A percentile compares a stretch with the other conserved stretches of the same genome.
phyloP scores from a whole-genome alignment of 2,797 vertebrate species.

The Atherinosoma microstoma region DNA sequence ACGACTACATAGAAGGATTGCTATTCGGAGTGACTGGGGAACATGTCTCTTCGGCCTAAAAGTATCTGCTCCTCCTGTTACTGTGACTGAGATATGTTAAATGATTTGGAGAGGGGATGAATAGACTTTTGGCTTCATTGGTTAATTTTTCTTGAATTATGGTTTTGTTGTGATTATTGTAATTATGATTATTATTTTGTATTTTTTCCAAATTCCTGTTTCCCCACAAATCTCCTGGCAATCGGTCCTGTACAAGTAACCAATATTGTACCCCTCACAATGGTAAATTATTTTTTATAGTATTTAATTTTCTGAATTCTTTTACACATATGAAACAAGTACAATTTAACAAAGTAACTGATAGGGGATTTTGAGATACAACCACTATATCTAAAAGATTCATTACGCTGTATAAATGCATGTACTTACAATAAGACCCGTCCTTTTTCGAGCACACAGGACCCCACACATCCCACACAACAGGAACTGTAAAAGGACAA shows the following conservation, averaged over 20 bases:
- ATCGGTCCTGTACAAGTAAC: neutral
- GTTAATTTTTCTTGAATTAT: too few species aligned
- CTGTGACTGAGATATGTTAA: too few species aligned
- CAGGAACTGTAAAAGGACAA: constrained; percentile 87
- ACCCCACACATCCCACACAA: constrained; percentile 96
- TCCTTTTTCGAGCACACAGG: constrained; percentile 95
- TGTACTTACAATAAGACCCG: constrained; percentile 95
- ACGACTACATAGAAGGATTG: too few species aligned
- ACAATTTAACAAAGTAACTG: too few species aligned
- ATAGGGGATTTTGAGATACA: neutral
- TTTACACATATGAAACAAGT: neutral
- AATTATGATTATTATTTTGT: neutral
- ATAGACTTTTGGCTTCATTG: too few species aligned
- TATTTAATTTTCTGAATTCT: neutral
- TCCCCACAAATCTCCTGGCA: neutral
- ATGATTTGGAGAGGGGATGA: too few species aligned
- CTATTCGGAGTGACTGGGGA: too few species aligned
- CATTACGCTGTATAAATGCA: neutral
- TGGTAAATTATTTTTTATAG: too few species aligned
- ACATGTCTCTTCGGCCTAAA: too few species aligned
- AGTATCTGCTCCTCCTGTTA: too few species aligned
- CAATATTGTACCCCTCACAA: neutral
- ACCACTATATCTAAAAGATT: neutral
- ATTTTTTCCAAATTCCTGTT: neutral
- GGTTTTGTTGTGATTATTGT: too few species aligned